A percentile compares a stretch with the other conserved stretches of the same genome.
Conservation (phyloP, 2,888 invertebrate species). For the Leucozona laternaria region DNA sequence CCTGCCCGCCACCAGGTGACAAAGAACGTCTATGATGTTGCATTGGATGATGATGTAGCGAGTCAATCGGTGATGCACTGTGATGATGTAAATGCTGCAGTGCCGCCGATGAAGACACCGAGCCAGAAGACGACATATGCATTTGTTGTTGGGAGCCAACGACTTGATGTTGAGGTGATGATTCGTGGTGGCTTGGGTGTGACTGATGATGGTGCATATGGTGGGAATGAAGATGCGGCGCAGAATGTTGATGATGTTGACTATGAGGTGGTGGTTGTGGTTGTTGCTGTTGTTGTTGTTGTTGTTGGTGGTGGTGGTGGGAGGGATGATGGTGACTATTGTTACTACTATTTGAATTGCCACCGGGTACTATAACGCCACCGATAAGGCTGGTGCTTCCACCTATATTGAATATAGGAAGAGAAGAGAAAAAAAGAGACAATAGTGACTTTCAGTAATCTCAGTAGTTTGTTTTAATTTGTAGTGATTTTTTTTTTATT, state of each 20-base stretch:
- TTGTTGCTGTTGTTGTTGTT: slow-evolving; percentile 76
- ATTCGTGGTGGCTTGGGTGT: slow-evolving; percentile 77
- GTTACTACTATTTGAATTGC: slow-evolving; percentile 82
- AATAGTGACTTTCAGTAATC: slow-evolving; percentile 84
- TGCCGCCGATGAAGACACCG: slow-evolving; percentile 79
- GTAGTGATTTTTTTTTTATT: slow-evolving; percentile 73
- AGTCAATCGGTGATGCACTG: slow-evolving; percentile 76
- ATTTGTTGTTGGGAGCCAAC: slow-evolving; percentile 80
- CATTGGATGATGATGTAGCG: slow-evolving; percentile 81
- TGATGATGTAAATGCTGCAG: slow-evolving; percentile 75
- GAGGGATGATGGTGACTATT: slow-evolving; percentile 80
- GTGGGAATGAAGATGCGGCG: slow-evolving; percentile 77
- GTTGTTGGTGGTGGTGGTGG: slow-evolving; percentile 80
- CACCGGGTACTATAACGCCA: slow-evolving; percentile 84
- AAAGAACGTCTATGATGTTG: slow-evolving; percentile 81
- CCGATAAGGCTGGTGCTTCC: slow-evolving; percentile 84
- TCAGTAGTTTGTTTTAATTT: slow-evolving; percentile 76
- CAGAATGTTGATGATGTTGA: slow-evolving; percentile 77
- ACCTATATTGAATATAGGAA: slow-evolving; percentile 84
- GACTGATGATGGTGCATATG: slow-evolving; percentile 76
- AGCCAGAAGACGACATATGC: slow-evolving; percentile 78
- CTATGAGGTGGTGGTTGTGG: slow-evolving; percentile 76
- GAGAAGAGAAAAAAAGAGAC: slow-evolving; percentile 84
- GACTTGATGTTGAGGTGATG: slow-evolving; percentile 75
- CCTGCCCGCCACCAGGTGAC: slow-evolving; percentile 54